Percentiles rank a stretch among this genome's conserved stretches.
Conservation (phyloP, 2,113 vertebrate species). For the Natator depressus region DNA sequence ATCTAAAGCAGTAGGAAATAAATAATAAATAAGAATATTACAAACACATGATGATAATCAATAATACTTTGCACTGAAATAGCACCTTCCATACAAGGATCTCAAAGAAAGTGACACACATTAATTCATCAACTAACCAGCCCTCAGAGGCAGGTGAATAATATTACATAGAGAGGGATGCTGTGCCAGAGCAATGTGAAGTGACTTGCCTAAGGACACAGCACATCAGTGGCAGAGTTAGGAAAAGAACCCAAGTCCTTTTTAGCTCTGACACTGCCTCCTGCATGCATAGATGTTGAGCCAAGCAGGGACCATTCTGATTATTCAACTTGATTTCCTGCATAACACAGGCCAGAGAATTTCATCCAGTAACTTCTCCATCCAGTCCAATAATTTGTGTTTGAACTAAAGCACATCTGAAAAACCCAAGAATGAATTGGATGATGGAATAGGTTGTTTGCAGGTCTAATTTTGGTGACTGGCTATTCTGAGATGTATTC, state of each 20-base stretch:
- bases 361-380: background rate
- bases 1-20: slow-evolving; percentile 32
- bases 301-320: background rate
- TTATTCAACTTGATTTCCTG: background rate
- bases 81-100: background rate
- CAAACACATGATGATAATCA: slow-evolving; percentile 26
- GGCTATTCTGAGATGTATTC: background rate
- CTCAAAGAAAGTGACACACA: background rate
- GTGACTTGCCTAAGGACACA: background rate
- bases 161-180: background rate
- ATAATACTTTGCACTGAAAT: slow-evolving; percentile 27
- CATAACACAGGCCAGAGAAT: background rate
- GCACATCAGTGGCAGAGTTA: background rate
- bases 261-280: background rate
- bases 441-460: background rate
- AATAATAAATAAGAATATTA: slow-evolving; percentile 26
- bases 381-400: background rate
- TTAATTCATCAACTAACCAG: background rate
- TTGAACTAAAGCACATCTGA: background rate
- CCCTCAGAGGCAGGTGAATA: background rate
- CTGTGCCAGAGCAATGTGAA: background rate
- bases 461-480: background rate
- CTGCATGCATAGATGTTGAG: background rate
- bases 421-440: background rate
- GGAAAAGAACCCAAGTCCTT: background rate